These are phyloP conservation scores for Leguminivora glycinivorella DNA, from an alignment of 1,140 invertebrate species.

Conservation along the genomic window DNA sequence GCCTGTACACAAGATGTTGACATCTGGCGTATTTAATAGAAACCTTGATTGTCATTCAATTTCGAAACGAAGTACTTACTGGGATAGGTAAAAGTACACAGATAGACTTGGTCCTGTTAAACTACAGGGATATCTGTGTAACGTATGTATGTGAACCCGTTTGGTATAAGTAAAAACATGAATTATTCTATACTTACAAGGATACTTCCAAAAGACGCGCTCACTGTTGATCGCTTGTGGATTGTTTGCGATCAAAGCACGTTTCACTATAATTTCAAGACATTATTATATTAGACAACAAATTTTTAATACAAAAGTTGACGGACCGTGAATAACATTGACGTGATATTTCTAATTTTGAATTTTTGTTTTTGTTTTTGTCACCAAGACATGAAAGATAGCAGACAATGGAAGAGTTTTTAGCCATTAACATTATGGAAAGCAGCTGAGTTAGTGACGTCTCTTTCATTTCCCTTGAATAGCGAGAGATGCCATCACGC, in stretches of 20 bases:
- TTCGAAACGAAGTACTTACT: no score
- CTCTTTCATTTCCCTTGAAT: no score
- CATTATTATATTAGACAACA: conserved; percentile 40
- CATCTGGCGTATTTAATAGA: no score
- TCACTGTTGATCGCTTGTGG: conserved; percentile 34
- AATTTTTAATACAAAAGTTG: neutral
- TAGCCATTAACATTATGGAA: neutral
- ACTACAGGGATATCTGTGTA: neutral
- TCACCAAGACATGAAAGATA: neutral
- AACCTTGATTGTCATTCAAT: no score
- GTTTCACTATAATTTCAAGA: conserved; percentile 71
- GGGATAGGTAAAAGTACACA: no score
- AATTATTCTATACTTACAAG: conserved; percentile 3
- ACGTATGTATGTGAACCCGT: neutral
- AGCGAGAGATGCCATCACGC: no score
- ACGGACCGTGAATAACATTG: neutral
- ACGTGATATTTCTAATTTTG: conserved; percentile 47
- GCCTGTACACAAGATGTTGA: no score
- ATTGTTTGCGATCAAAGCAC: conserved; percentile 58
- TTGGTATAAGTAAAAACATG: neutral
- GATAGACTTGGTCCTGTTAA: no score
- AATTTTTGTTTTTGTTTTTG: conserved; percentile 42
- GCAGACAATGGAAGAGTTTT: neutral
- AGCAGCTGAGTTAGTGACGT: no score
- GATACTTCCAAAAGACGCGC: neutral